These are phyloP conservation scores for Pyrochroa serraticornis DNA, from an alignment of 2,888 invertebrate genomes.

Conservation along the genomic window DNA sequence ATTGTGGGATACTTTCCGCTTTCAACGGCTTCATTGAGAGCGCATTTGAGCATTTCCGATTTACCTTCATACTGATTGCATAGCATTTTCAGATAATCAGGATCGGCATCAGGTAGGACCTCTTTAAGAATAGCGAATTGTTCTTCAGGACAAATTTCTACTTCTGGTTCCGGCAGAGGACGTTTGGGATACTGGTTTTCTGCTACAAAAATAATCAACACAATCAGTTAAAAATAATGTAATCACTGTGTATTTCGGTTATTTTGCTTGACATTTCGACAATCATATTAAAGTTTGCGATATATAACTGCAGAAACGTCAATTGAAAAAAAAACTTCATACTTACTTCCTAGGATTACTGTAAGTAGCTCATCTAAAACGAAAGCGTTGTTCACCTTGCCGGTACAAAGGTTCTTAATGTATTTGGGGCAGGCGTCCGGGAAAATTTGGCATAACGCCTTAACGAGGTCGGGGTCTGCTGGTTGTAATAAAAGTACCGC, in stretches of 20 bases:
- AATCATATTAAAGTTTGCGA: too few species aligned
- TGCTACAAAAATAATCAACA: slow-evolving; percentile 25
- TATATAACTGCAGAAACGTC: too few species aligned
- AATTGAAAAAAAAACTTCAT: not conserved
- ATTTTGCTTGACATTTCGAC: too few species aligned
- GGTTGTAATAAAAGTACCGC: too few species aligned
- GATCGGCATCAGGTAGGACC: slow-evolving; percentile 49
- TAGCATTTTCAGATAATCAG: slow-evolving; percentile 40
- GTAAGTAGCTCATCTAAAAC: slow-evolving; percentile 38
- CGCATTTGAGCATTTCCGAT: slow-evolving; percentile 35
- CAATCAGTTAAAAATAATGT: not conserved
- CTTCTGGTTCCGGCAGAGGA: slow-evolving; percentile 21
- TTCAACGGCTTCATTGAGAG: slow-evolving; percentile 41
- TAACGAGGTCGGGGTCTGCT: slow-evolving; percentile 3
- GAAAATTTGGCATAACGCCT: slow-evolving; percentile 37
- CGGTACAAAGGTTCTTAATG: slow-evolving; percentile 37
- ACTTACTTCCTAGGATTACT: slow-evolving; percentile 33
- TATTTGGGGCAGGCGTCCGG: slow-evolving; percentile 45
- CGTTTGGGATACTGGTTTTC: slow-evolving; percentile 44
- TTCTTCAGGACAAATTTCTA: slow-evolving; percentile 39
- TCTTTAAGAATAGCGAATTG: slow-evolving; percentile 44
- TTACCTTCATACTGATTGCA: slow-evolving; percentile 36
- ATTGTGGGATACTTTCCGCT: slow-evolving; percentile 44
- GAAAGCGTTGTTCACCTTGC: slow-evolving; percentile 28
- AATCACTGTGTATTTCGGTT: too few species aligned